Evolutionary conservation across 2,888 invertebrate species (phyloP).

Genomic region (Stenoptilia bipunctidactyla): DNA sequence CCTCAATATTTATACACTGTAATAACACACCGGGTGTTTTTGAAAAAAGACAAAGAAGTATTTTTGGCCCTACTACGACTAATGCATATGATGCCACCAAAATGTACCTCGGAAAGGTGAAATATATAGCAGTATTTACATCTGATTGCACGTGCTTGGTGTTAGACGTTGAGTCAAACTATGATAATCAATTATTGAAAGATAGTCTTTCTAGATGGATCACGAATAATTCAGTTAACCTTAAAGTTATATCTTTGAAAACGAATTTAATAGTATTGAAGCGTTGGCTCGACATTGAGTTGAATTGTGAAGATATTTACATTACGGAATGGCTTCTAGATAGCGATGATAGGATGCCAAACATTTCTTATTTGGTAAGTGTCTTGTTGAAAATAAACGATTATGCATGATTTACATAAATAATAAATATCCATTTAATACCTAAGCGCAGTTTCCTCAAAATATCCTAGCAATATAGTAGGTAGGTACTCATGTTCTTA

Average conservation of each 20-base stretch:
- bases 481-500: no score
- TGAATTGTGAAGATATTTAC: slow-evolving; percentile 27
- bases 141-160: no score
- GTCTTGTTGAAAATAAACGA: not conserved
- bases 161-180: no score
- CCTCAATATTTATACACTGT: slow-evolving; percentile 32
- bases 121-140: no score
- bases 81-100: no score
- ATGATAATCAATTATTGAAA: slow-evolving; percentile 11
- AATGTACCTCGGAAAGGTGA: no score
- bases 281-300: not conserved
- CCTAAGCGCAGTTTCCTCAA: no score
- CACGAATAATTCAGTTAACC: slow-evolving; percentile 15
- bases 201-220: slow-evolving; percentile 25
- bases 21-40: slow-evolving; percentile 14
- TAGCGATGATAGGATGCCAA: slow-evolving; percentile 36
- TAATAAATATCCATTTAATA: no score
- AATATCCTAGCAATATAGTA: no score
- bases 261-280: slow-evolving; percentile 9
- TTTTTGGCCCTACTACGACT: slow-evolving; percentile 27
- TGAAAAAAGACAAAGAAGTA: slow-evolving; percentile 49
- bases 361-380: slow-evolving; percentile 40
- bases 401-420: slow-evolving; percentile 5
- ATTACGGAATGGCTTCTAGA: slow-evolving; percentile 51
- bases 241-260: slow-evolving; percentile 36